These are phyloP conservation scores for Drosophila watanabei DNA, from an alignment of 1,140 invertebrate species.

Conservation along the genomic window DNA sequence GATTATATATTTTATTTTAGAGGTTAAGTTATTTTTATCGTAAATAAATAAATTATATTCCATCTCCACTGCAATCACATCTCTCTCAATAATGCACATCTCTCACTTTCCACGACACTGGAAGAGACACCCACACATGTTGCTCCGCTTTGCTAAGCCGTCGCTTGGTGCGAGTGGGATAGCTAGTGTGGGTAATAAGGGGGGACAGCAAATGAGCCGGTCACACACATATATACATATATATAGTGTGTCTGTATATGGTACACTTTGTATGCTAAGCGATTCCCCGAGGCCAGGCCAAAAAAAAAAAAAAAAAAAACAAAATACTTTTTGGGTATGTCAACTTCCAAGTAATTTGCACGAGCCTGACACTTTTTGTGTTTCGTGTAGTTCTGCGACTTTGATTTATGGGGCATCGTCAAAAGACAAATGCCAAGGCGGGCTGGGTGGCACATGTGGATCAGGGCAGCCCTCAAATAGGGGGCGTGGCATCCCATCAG, in stretches of 20 bases:
- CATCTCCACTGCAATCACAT: background rate
- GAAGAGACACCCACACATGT: slow-evolving; percentile 67
- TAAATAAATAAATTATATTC: background rate
- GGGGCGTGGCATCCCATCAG: slow-evolving; percentile 45
- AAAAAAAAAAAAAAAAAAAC: background rate
- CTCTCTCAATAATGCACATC: slow-evolving; percentile 1
- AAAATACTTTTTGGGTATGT: slow-evolving; percentile 42
- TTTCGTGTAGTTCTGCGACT: slow-evolving; percentile 75
- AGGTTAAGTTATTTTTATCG: background rate
- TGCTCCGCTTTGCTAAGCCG: slow-evolving; percentile 56
- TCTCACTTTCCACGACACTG: slow-evolving; percentile 4
- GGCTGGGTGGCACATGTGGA: slow-evolving; percentile 12
- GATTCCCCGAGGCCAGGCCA: slow-evolving; percentile 49
- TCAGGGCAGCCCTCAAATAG: slow-evolving; percentile 13
- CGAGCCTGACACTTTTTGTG: slow-evolving; percentile 74
- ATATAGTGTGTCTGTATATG: background rate
- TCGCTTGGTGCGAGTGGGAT: slow-evolving; percentile 18
- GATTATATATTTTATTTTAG: background rate
- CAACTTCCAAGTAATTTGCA: slow-evolving; percentile 81
- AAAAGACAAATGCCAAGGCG: slow-evolving; percentile 32
- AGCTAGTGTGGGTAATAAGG: background rate
- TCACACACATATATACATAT: background rate
- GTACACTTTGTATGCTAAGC: slow-evolving; percentile 25
- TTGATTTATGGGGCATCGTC: slow-evolving; percentile 68
- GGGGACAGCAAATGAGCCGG: slow-evolving; percentile 17